Conservation (phyloP, 2,888 invertebrate genomes). For the Apotomis turbidana region DNA sequence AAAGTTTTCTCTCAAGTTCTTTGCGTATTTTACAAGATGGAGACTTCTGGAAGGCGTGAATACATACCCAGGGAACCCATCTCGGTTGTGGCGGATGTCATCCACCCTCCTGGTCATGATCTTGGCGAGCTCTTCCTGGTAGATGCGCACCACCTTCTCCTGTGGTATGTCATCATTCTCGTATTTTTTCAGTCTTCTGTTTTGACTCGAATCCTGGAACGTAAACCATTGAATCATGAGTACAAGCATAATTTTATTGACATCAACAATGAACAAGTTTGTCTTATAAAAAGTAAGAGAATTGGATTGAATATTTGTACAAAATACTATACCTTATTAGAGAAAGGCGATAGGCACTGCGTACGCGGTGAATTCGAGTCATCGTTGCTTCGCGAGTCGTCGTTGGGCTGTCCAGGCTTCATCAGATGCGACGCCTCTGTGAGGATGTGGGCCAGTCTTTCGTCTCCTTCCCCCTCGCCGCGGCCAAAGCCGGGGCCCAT, state of each 20-base stretch:
- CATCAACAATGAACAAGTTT: too few relatives aligned
- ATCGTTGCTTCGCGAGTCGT: slow-evolving; percentile 89
- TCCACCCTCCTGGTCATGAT: slow-evolving; percentile 92
- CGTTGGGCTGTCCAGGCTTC: slow-evolving; percentile 84
- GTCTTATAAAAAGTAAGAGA: neutral
- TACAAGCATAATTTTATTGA: neutral
- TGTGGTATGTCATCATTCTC: slow-evolving; percentile 98
- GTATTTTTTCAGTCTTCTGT: slow-evolving; percentile 91
- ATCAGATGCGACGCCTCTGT: slow-evolving; percentile 96
- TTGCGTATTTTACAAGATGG: neutral
- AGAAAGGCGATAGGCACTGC: slow-evolving; percentile 92
- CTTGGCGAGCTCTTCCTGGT: slow-evolving; percentile 97
- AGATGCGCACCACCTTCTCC: slow-evolving; percentile 97
- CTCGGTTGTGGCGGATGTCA: slow-evolving; percentile 89
- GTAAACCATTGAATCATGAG: neutral
- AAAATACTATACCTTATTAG: slow-evolving; percentile 82
- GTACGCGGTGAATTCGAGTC: slow-evolving; percentile 91
- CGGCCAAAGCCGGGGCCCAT: slow-evolving; percentile 90
- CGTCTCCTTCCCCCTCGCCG: slow-evolving; percentile 91
- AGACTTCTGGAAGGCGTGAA: slow-evolving; percentile 10
- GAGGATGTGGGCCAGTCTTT: slow-evolving; percentile 96
- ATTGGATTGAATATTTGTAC: neutral
- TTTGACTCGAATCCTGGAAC: slow-evolving; percentile 86
- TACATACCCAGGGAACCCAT: slow-evolving; percentile 91
- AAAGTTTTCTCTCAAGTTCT: neutral